phyloP scores from a whole-genome alignment of 2,113 vertebrate genomes.

The Ptychochromis oligacanthus region DNA sequence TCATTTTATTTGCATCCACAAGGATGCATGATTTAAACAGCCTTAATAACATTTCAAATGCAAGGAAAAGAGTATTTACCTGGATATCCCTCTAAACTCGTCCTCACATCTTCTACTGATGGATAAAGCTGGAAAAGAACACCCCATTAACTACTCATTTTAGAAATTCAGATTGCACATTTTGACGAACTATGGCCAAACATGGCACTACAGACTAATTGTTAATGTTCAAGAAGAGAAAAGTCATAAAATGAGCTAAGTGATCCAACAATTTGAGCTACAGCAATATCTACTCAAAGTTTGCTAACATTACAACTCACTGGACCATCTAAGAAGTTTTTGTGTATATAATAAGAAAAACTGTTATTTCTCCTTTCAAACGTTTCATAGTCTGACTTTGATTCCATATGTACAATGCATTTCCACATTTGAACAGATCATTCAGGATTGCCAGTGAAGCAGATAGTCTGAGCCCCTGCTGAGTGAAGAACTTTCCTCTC shows the following conservation, averaged over 20 bases:
- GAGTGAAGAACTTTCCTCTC: not conserved
- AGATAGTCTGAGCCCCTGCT: not conserved
- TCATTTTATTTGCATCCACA: not conserved
- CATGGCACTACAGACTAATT: rapidly evolving
- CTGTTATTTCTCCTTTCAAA: no score
- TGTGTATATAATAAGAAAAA: not conserved
- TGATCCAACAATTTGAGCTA: not conserved
- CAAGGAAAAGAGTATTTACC: constrained; percentile 77
- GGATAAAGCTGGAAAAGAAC: constrained; percentile 87
- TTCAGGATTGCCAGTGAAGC: no score
- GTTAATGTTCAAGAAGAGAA: not conserved
- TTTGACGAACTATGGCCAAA: not conserved
- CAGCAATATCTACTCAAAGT: not conserved
- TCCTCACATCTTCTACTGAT: constrained; percentile 93
- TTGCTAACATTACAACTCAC: no score
- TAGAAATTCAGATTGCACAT: not conserved
- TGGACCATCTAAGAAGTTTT: no score
- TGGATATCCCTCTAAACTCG: constrained; percentile 96
- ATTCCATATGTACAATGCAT: no score
- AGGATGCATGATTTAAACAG: not conserved
- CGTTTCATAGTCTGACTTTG: no score
- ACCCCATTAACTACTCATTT: not conserved
- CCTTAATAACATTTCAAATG: not conserved
- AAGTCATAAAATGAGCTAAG: not conserved
- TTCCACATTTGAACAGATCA: no score